Conservation (phyloP, 2,113 vertebrate species). For the Uria lomvia region DNA sequence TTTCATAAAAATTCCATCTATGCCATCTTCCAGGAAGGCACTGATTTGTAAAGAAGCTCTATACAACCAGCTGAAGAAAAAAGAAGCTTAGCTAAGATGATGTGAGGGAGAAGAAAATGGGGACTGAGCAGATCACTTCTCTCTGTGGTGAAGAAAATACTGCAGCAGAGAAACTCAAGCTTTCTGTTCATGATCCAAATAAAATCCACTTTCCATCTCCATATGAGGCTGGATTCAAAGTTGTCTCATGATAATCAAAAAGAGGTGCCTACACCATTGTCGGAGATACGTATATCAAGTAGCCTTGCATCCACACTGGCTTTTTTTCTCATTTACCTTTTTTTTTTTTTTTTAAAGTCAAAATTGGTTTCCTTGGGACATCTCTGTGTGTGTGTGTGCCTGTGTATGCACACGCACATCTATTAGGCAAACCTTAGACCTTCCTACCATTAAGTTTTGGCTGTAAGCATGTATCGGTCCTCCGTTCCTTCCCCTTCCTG, state of each 20-base stretch:
- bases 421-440: background rate
- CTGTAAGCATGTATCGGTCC: background rate
- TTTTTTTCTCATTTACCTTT: background rate
- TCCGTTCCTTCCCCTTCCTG: accelerated
- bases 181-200: background rate
- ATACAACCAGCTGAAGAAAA: background rate
- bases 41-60: background rate
- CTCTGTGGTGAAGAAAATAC: background rate
- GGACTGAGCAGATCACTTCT: background rate
- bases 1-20: background rate
- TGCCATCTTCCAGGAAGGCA: background rate
- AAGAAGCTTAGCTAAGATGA: background rate
- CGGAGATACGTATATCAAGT: background rate
- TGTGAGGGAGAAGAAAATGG: background rate
- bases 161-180: background rate
- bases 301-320: background rate
- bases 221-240: background rate
- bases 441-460: background rate
- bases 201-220: background rate
- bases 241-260: background rate
- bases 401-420: background rate
- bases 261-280: background rate
- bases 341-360: background rate
- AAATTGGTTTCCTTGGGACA: background rate
- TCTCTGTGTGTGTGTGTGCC: background rate